Percentiles rank a stretch among this genome's conserved stretches.
These are phyloP conservation scores for Drosophila planitibia DNA, from an alignment of 2,888 invertebrate species.

Conservation along the genomic window DNA sequence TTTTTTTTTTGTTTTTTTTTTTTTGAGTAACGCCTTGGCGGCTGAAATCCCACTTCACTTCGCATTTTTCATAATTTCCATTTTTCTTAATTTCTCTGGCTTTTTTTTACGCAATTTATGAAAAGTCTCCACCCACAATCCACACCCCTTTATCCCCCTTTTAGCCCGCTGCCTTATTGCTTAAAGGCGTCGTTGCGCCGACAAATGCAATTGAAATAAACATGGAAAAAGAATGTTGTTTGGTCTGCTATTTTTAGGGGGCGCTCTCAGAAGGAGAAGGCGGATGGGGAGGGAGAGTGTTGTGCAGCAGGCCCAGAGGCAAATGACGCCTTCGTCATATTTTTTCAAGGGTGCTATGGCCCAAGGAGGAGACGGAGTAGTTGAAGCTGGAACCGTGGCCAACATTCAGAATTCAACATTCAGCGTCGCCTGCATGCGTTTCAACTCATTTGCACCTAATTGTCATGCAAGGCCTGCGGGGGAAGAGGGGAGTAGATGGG, in stretches of 20 bases:
- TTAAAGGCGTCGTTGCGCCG: conserved; percentile 31
- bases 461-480: conserved; percentile 64
- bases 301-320: conserved; percentile 30
- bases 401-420: conserved; percentile 3
- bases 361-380: not conserved
- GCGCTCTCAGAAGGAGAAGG: not conserved
- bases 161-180: not conserved
- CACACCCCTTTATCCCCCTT: not conserved
- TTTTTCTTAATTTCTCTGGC: conserved; percentile 24
- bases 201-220: conserved; percentile 79
- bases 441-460: conserved; percentile 79
- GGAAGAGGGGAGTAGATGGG: not conserved
- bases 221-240: conserved; percentile 56
- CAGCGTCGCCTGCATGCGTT: conserved; percentile 57
- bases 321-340: conserved; percentile 38
- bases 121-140: conserved; percentile 13
- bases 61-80: conserved; percentile 77
- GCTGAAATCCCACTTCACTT: conserved; percentile 63
- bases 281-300: not conserved
- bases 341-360: conserved; percentile 60
- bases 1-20: not conserved
- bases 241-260: conserved; percentile 28
- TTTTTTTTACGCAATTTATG: conserved; percentile 70
- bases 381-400: conserved; percentile 8
- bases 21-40: conserved; percentile 31